A percentile compares a stretch with the other conserved stretches of the same genome.
Conservation (phyloP, 23 tunicate genomes). For the Clavelina lepadiformis region DNA sequence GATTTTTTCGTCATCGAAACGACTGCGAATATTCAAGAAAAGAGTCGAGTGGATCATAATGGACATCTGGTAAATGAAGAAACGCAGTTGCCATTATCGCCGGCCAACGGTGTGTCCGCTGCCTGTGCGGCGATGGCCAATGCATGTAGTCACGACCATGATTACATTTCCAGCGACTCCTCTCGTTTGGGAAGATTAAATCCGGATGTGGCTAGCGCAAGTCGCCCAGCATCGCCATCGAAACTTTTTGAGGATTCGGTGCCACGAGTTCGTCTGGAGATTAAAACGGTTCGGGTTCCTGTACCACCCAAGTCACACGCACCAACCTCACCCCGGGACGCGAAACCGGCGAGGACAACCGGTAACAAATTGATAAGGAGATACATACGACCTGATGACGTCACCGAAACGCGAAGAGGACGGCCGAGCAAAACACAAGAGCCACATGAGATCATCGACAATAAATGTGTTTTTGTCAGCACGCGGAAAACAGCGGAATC, state of each 20-base stretch:
- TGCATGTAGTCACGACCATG: constrained; percentile 91
- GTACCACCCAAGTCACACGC: constrained; percentile 5
- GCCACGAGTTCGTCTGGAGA: not conserved
- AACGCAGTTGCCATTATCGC: constrained; percentile 23
- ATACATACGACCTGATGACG: not conserved
- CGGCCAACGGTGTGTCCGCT: constrained; percentile 57
- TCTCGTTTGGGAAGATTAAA: not conserved
- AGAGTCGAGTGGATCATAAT: not conserved
- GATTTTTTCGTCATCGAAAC: not conserved
- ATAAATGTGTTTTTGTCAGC: constrained; percentile 33
- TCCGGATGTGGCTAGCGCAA: too few relatives aligned
- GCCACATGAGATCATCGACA: not conserved
- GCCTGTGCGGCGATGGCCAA: constrained; percentile 79
- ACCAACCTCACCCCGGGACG: constrained; percentile 35
- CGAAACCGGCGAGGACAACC: constrained; percentile 20
- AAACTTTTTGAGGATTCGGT: not conserved
- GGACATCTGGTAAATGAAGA: not conserved
- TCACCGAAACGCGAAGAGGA: not conserved
- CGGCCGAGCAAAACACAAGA: not conserved
- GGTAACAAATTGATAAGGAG: constrained; percentile 8
- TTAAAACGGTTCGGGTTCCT: constrained; percentile 8
- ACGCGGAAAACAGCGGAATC: constrained; percentile 48
- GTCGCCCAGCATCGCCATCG: not conserved
- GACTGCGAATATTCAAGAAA: not conserved
- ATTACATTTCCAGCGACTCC: constrained; percentile 30